A percentile compares a stretch with the other conserved stretches of the same genome.
Conservation (phyloP, 2,113 vertebrate species). For the Periophthalmodon schlosseri region DNA sequence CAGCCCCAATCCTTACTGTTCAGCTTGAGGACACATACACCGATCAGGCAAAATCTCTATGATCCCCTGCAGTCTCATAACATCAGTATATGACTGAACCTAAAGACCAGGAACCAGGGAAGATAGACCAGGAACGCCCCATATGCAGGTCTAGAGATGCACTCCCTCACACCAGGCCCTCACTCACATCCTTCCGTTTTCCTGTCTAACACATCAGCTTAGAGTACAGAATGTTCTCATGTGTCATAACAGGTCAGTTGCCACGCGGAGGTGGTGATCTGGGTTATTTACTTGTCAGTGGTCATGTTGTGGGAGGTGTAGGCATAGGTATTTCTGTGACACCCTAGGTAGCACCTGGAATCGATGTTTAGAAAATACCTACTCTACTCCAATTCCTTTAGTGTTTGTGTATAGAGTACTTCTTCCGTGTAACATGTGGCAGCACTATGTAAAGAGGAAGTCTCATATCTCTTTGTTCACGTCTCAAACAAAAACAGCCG, state of each 20-base stretch:
- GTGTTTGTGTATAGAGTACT: constrained; percentile 38
- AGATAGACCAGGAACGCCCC: too few species aligned
- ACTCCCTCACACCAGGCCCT: background rate
- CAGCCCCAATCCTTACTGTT: constrained; percentile 9
- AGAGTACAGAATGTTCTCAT: background rate
- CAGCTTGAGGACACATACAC: constrained; percentile 20
- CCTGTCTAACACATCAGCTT: background rate
- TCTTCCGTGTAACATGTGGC: constrained; percentile 37
- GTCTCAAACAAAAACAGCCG: constrained; percentile 23
- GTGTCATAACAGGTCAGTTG: background rate
- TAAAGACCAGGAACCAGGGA: too few species aligned
- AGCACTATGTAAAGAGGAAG: constrained; percentile 52
- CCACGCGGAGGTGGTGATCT: background rate
- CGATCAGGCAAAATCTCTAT: background rate
- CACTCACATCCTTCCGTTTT: background rate
- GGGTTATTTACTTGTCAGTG: background rate
- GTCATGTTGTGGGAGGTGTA: background rate
- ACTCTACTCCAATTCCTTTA: background rate
- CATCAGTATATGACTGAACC: background rate
- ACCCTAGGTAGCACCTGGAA: constrained; percentile 19
- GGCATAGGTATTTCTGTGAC: background rate
- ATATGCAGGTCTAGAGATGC: background rate
- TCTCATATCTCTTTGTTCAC: constrained; percentile 41
- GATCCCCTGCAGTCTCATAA: background rate
- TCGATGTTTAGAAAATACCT: constrained; percentile 8